These are phyloP conservation scores for Pseudonaja textilis DNA, from an alignment of 2,113 vertebrate species.

Conservation along the genomic window DNA sequence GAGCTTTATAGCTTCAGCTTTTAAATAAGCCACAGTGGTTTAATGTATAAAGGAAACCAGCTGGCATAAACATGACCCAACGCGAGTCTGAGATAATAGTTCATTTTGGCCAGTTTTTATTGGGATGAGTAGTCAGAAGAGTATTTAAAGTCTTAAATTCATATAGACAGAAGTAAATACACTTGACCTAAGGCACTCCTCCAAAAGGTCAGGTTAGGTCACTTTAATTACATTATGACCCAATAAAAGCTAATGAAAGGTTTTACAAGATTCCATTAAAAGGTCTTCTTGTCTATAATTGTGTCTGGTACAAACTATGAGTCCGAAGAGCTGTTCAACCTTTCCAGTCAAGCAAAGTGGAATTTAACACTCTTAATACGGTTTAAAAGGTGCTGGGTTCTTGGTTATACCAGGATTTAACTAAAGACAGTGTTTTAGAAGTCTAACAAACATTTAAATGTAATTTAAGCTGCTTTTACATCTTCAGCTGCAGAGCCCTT, in stretches of 20 bases:
- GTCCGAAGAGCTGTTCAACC: conserved; percentile 31
- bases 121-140: conserved; percentile 60
- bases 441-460: too few species aligned
- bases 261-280: conserved; percentile 47
- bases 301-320: not conserved
- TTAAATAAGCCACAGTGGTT: conserved; percentile 49
- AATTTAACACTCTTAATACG: conserved; percentile 27
- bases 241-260: conserved; percentile 52
- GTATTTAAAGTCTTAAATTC: conserved; percentile 62
- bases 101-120: conserved; percentile 60
- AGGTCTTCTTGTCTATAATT: not conserved
- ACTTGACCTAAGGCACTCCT: conserved; percentile 58
- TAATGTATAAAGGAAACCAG: conserved; percentile 58
- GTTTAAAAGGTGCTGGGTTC: accelerated
- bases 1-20: conserved; percentile 32
- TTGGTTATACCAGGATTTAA: not conserved
- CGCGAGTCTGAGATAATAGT: conserved; percentile 48
- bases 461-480: not conserved
- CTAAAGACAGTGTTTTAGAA: not conserved
- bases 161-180: conserved; percentile 63
- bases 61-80: conserved; percentile 45
- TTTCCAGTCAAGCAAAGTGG: conserved; percentile 23
- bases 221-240: conserved; percentile 52
- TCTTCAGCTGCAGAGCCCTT: not conserved
- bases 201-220: conserved; percentile 45